Evolutionary conservation across 1,140 invertebrate species (phyloP).

Genomic region (Orius laevigatus): DNA sequence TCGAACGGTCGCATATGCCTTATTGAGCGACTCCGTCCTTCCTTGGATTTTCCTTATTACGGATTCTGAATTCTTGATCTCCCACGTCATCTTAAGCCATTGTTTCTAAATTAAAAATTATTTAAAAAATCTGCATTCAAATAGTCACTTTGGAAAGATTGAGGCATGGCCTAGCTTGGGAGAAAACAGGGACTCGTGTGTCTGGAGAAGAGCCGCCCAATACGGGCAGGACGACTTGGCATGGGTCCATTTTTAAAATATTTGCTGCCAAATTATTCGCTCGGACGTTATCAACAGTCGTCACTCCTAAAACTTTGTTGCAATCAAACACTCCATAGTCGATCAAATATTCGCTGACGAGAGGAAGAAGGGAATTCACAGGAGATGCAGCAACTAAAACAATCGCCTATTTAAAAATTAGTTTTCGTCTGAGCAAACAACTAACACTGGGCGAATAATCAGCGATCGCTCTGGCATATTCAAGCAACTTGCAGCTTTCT

Average conservation of each 20-base stretch:
- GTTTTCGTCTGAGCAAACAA: too few relatives aligned
- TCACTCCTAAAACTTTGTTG: slow-evolving; percentile 47
- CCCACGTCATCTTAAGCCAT: not conserved
- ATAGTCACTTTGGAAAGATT: slow-evolving; percentile 11
- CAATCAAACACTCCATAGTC: not conserved
- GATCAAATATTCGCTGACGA: not conserved
- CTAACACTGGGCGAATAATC: too few relatives aligned
- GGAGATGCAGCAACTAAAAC: slow-evolving; percentile 2
- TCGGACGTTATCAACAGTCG: slow-evolving; percentile 56
- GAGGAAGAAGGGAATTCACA: not conserved
- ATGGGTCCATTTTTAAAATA: slow-evolving; percentile 38
- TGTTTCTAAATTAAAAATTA: not conserved
- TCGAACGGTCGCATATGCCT: not conserved
- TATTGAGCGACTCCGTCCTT: slow-evolving; percentile 25
- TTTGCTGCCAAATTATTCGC: slow-evolving; percentile 53
- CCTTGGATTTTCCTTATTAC: not conserved
- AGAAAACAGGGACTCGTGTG: slow-evolving; percentile 68
- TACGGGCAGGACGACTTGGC: slow-evolving; percentile 54
- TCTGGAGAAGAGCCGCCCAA: slow-evolving; percentile 60
- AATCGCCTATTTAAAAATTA: slow-evolving; percentile 3
- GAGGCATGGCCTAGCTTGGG: slow-evolving; percentile 41
- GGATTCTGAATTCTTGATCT: not conserved
- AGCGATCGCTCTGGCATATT: too few relatives aligned
- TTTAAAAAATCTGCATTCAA: not conserved
- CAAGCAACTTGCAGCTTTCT: too few relatives aligned